Conservation (phyloP, 2,113 vertebrate species). For the Chiloscyllium plagiosum region DNA sequence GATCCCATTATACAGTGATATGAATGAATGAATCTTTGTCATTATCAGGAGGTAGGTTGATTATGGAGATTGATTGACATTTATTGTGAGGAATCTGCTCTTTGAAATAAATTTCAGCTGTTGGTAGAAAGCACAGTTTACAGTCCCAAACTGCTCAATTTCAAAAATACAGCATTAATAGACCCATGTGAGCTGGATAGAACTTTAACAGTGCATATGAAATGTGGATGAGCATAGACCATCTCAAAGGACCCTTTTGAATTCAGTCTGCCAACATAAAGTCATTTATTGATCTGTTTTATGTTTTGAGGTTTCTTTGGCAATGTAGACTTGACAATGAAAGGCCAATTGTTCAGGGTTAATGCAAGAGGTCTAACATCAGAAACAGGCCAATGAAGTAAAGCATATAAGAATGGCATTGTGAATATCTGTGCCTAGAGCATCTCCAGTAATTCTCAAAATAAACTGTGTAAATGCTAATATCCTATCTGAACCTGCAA, state of each 20-base stretch:
- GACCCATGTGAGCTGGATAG: neutral
- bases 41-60: neutral
- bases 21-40: neutral
- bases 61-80: neutral
- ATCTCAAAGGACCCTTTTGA: neutral
- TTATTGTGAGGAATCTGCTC: neutral
- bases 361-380: neutral
- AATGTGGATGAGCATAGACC: neutral
- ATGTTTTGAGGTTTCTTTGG: neutral
- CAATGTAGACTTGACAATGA: neutral
- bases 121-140: neutral
- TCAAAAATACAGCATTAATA: neutral
- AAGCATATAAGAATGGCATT: neutral
- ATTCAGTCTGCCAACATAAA: neutral
- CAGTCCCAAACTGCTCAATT: neutral
- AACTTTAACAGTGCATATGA: neutral
- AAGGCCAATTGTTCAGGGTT: neutral
- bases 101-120: neutral
- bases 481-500: neutral
- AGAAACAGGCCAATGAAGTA: neutral
- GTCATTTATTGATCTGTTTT: neutral
- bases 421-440: neutral
- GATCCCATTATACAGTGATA: neutral
- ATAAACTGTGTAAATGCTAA: neutral
- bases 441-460: neutral